phyloP scores from a whole-genome alignment of 2,113 vertebrate genomes.

The Thamnophis sirtalis region DNA sequence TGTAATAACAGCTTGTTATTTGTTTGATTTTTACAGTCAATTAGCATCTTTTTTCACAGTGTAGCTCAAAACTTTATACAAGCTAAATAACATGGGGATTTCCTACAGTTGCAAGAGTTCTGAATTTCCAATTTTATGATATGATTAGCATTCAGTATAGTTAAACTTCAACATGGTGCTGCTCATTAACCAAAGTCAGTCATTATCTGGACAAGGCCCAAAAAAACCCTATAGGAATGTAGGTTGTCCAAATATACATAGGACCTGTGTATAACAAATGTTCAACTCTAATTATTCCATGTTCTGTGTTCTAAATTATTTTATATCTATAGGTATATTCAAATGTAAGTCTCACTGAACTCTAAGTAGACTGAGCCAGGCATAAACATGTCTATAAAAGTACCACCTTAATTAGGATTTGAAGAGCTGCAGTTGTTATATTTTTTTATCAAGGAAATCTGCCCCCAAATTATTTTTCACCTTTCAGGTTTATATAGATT shows the following conservation, averaged over 20 bases:
- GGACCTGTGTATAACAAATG: background rate
- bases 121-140: constrained; percentile 45
- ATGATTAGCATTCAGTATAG: constrained; percentile 26
- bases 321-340: background rate
- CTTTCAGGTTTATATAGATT: background rate
- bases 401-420: background rate
- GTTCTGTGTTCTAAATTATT: background rate
- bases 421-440: constrained; percentile 37
- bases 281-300: background rate
- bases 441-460: background rate
- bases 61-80: constrained; percentile 41
- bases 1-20: constrained; percentile 62
- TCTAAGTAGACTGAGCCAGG: background rate
- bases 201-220: constrained; percentile 39
- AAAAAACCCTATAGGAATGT: background rate
- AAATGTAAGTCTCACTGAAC: background rate
- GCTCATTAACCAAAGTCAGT: constrained; percentile 42
- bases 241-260: fast-evolving
- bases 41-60: constrained; percentile 46
- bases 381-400: background rate
- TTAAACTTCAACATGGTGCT: constrained; percentile 53
- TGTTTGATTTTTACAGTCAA: constrained; percentile 34
- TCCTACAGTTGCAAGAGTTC: constrained; percentile 52
- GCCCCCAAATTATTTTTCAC: background rate
- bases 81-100: constrained; percentile 35